Base-by-base conservation (phyloP, 1,140 invertebrate genomes). In the Octopus sinensis region DNA sequence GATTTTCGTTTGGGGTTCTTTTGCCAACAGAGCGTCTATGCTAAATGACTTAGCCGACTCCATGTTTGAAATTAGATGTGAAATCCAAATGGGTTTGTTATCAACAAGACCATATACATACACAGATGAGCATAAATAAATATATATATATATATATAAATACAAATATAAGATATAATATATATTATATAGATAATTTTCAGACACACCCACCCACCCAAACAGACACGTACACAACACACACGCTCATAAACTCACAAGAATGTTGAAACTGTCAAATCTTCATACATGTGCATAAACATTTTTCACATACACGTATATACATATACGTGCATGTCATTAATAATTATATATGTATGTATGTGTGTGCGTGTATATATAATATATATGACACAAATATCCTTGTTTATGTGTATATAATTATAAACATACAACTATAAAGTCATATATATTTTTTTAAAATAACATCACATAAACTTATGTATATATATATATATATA, bases 1-100 rank as follows among this genome's bases (percentile, higher is more conserved):
- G 79, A 76, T 10, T 81, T 82, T 73, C 80, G 81, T 23, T 43
- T 84, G 83, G 2, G 85, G 84, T 54, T 85, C 84, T 53, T 83
- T 85, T 12, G 88, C 86, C 17, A 89, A 80, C 51, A 89, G 82
- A 79, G 88, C 88, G 80, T 89, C 88, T 13, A 89, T 89, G 79
- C 87, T 89, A 71, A 89, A 89, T 5, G 88, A 88, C 52, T 85
- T 85, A 12, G 82, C 53, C 53, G 82, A 80, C 71, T 81, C 78
- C 10, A 78, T 62, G 53, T 51, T 75, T 71, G 30, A 71, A 5
- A 9, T 80, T 62, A 17, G 6, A 13, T 43, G 30, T 3, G 30
- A 43, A 43, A 43, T 43, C 30, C 30, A 43, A 43, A 43, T 43
- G 30, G 30, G 30, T 43, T 43, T 43, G 30, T 43, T 73, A 73